Percentiles rank a stretch among this genome's conserved stretches.
These are phyloP conservation scores for Coreius guichenoti DNA, from an alignment of 2,797 vertebrate species.

Conservation along the genomic window DNA sequence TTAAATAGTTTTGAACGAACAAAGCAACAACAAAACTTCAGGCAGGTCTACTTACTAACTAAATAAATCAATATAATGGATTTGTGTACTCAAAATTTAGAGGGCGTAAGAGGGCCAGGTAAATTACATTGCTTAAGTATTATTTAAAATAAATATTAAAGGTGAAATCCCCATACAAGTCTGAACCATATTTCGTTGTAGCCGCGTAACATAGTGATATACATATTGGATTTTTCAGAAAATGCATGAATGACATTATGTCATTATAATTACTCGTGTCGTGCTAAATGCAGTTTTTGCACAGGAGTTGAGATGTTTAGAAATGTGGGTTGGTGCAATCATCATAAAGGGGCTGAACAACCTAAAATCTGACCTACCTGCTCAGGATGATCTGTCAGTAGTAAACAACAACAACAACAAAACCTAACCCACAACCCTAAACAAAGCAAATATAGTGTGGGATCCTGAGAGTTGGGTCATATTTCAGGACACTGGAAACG, in stretches of 20 bases:
- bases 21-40: neutral
- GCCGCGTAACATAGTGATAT: neutral
- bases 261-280: neutral
- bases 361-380: no score
- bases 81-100: no score
- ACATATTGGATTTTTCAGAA: neutral
- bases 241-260: neutral
- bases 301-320: neutral
- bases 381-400: no score
- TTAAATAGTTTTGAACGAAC: neutral
- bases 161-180: neutral
- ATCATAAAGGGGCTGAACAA: no score
- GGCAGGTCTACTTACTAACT: neutral
- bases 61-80: neutral
- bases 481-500: neutral
- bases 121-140: neutral
- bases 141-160: neutral
- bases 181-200: neutral
- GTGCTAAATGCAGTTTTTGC: no score
- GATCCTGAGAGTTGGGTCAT: no score
- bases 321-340: neutral
- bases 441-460: no score
- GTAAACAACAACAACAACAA: no score
- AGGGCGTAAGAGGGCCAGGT: neutral
- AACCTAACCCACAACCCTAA: no score